Evolutionary conservation across 2,888 invertebrate genomes (phyloP).

Genomic region (Helicoverpa assulta): DNA sequence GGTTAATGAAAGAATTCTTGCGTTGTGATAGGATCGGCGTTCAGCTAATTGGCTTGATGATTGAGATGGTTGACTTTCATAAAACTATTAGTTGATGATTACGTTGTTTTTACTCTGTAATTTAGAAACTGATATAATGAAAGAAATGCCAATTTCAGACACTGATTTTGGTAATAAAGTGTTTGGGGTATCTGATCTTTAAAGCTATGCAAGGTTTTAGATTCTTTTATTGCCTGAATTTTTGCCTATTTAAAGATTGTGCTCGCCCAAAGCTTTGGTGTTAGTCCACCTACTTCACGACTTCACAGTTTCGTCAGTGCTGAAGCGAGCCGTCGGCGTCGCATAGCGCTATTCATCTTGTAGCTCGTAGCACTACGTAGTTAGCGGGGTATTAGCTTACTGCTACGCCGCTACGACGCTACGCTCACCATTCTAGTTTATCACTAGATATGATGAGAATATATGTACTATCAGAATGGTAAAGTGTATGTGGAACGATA

Average conservation of each 20-base stretch:
- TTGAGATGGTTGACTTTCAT: neutral
- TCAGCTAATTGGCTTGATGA: neutral
- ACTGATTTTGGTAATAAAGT: too few species aligned
- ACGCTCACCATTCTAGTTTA: slow-evolving; percentile 17
- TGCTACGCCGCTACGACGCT: slow-evolving; percentile 27
- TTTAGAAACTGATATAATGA: too few species aligned
- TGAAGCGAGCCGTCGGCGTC: slow-evolving; percentile 17
- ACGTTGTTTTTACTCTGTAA: too few species aligned
- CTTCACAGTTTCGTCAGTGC: slow-evolving; percentile 22
- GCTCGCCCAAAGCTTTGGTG: slow-evolving; percentile 1
- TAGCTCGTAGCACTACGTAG: slow-evolving; percentile 46
- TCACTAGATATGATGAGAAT: neutral
- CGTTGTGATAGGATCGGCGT: neutral
- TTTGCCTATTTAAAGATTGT: too few species aligned
- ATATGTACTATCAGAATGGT: neutral
- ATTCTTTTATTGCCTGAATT: too few species aligned
- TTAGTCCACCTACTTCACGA: slow-evolving; percentile 11
- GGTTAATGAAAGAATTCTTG: slow-evolving; percentile 12
- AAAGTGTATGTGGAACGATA: neutral
- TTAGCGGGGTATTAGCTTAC: slow-evolving; percentile 30
- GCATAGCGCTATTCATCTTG: slow-evolving; percentile 34
- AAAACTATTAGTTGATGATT: too few species aligned
- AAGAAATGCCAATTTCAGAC: too few species aligned
- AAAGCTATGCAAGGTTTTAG: too few species aligned
- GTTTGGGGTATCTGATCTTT: too few species aligned